Conservation (phyloP, 2,797 vertebrate species). For the Chiroxiphia lanceolata region DNA sequence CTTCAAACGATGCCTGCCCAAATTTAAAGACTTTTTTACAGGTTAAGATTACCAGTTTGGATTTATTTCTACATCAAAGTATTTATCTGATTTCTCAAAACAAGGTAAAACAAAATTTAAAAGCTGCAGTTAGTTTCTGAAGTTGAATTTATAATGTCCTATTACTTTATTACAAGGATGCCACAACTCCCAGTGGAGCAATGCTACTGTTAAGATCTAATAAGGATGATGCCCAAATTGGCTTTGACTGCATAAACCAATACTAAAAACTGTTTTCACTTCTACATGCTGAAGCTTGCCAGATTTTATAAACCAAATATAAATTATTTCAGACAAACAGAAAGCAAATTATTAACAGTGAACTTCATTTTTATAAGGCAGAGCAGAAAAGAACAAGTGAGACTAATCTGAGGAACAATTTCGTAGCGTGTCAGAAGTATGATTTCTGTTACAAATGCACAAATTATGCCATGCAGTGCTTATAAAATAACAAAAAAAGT, state of each 20-base stretch:
- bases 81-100: not conserved
- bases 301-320: not conserved
- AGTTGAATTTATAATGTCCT: not conserved
- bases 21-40: not conserved
- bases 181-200: not conserved
- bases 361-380: not conserved
- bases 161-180: not conserved
- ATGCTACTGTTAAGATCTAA: not conserved
- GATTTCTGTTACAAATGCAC: constrained; percentile 13
- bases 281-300: not conserved
- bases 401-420: not conserved
- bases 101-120: not conserved
- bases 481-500: constrained; percentile 14
- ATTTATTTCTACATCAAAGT: not conserved
- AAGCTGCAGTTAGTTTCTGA: not conserved
- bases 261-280: not conserved
- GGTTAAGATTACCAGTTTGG: not conserved
- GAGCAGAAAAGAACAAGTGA: constrained; percentile 16
- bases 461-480: not conserved
- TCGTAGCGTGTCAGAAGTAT: not conserved
- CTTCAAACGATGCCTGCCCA: not conserved
- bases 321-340: not conserved
- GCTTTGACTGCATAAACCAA: not conserved
- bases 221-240: not conserved
- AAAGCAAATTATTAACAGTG: not conserved